Conservation (phyloP, 2,888 invertebrate genomes). For the Hemistola chrysoprasaria region DNA sequence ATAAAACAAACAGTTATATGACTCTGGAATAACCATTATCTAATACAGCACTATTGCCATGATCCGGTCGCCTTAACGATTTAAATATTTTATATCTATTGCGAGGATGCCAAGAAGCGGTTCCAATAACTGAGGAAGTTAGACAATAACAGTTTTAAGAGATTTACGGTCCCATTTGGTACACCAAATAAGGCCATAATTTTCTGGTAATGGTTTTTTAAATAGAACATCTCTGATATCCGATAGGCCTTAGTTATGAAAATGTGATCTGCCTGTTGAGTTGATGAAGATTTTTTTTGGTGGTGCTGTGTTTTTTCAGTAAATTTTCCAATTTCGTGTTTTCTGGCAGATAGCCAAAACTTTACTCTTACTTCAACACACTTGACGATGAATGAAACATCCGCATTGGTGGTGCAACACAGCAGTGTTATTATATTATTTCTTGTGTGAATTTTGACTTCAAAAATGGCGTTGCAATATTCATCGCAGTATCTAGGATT, state of each 20-base stretch:
- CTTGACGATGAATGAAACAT: too few species aligned
- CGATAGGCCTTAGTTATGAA: slow-evolving; percentile 4
- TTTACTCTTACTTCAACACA: too few species aligned
- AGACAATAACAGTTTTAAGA: slow-evolving; percentile 37
- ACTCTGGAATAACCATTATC: background rate
- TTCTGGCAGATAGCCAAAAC: too few species aligned
- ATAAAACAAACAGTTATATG: background rate
- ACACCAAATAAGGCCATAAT: slow-evolving; percentile 15
- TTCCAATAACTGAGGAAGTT: slow-evolving; percentile 38
- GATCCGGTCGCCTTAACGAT: slow-evolving; percentile 39
- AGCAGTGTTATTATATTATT: too few species aligned
- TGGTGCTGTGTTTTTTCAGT: too few species aligned
- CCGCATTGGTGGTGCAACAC: too few species aligned
- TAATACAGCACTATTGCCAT: slow-evolving; percentile 17
- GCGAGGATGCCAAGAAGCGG: slow-evolving; percentile 34
- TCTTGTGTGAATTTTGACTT: too few species aligned
- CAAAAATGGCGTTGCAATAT: too few species aligned
- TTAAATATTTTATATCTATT: slow-evolving; percentile 46
- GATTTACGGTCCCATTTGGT: slow-evolving; percentile 32
- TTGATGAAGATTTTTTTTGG: background rate
- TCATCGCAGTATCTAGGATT: too few species aligned
- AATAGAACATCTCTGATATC: slow-evolving; percentile 1
- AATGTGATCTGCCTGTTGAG: slow-evolving; percentile 11
- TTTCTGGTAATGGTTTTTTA: slow-evolving; percentile 7
- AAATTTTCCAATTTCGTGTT: too few species aligned